Evolutionary conservation across 2,113 vertebrate species (phyloP).

Genomic region (Sula dactylatra): DNA sequence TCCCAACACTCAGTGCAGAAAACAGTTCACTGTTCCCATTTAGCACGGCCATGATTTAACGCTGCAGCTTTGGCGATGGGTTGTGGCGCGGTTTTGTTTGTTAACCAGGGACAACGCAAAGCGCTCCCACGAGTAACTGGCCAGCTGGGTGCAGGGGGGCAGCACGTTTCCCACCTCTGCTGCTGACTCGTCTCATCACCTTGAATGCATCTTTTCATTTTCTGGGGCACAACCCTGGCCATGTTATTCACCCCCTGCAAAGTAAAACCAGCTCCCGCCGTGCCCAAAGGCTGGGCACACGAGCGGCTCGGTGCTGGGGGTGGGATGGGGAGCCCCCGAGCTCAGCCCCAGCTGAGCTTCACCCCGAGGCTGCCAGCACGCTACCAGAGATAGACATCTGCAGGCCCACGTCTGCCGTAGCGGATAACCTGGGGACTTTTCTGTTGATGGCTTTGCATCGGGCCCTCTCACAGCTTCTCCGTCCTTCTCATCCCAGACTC

Average conservation of each 20-base stretch:
- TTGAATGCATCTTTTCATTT: background rate
- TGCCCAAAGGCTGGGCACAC: background rate
- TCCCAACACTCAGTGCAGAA: background rate
- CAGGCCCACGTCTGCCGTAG: background rate
- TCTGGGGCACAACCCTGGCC: background rate
- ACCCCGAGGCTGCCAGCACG: rapidly evolving
- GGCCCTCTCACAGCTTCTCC: background rate
- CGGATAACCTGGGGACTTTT: rapidly evolving
- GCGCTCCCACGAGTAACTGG: background rate
- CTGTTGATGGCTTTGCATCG: background rate
- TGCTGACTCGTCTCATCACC: background rate
- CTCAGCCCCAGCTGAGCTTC: background rate
- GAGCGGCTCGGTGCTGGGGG: background rate
- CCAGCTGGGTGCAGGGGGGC: background rate
- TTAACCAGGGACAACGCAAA: background rate
- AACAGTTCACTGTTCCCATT: background rate
- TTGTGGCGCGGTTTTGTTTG: background rate
- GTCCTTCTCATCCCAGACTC: background rate
- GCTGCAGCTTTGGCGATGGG: background rate
- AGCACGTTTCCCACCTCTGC: background rate
- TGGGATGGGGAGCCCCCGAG: background rate
- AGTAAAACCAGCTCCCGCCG: background rate
- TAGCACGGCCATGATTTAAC: rapidly evolving
- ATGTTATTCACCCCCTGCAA: background rate
- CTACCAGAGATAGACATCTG: background rate